Conservation (phyloP, 1,140 invertebrate genomes). For the Holotrichia oblita region DNA sequence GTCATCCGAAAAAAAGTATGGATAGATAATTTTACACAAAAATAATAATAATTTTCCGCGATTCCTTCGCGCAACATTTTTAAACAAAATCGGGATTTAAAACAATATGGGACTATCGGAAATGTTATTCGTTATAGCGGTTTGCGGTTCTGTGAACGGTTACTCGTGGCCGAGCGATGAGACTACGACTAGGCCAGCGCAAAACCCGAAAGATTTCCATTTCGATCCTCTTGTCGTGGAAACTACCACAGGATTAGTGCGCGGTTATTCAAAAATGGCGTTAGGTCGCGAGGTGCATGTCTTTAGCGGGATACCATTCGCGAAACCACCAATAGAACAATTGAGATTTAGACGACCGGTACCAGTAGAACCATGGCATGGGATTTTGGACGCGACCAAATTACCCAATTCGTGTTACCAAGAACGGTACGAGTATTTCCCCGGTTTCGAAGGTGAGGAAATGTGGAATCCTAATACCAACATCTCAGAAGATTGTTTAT, state of each 20-base stretch:
- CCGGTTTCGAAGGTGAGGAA: slow-evolving; percentile 88
- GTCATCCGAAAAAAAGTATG: too few relatives aligned
- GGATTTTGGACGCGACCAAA: slow-evolving; percentile 79
- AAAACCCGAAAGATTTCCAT: slow-evolving; percentile 66
- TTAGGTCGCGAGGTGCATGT: slow-evolving; percentile 85
- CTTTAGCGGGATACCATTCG: slow-evolving; percentile 94
- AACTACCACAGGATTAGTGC: slow-evolving; percentile 80
- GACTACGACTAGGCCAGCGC: slow-evolving; percentile 64
- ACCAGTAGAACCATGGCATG: slow-evolving; percentile 86
- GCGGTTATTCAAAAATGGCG: slow-evolving; percentile 79
- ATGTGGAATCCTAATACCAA: slow-evolving; percentile 97
- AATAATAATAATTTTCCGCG: too few relatives aligned
- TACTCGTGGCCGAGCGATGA: slow-evolving; percentile 60
- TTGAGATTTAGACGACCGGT: slow-evolving; percentile 88
- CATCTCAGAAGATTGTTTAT: slow-evolving; percentile 92
- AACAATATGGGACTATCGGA: slow-evolving; percentile 42
- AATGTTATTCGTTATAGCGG: slow-evolving; percentile 43
- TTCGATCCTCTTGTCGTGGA: slow-evolving; percentile 80
- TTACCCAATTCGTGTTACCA: slow-evolving; percentile 87
- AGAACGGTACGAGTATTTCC: slow-evolving; percentile 88
- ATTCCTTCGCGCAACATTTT: too few relatives aligned
- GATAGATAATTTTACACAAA: too few relatives aligned
- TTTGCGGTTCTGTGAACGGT: slow-evolving; percentile 46
- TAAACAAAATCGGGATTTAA: too few relatives aligned
- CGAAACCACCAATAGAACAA: slow-evolving; percentile 88